Conservation (phyloP, 2,797 vertebrate species). For the Muscicapa comitata region DNA sequence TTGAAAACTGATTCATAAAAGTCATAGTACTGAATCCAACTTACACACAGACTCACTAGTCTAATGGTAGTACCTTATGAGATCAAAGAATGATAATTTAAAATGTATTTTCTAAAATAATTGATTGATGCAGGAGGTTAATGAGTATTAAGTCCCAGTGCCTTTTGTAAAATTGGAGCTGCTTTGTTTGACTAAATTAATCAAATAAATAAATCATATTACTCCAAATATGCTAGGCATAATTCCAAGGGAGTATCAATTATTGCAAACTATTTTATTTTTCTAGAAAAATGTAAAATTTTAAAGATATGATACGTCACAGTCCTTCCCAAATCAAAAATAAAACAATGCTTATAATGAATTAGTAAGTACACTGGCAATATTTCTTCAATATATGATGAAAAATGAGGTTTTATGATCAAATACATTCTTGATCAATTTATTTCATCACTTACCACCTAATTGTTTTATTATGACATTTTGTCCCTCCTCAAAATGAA, state of each 20-base stretch:
- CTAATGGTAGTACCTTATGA: background rate
- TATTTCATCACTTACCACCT: background rate
- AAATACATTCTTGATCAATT: slow-evolving; percentile 21
- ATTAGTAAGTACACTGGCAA: background rate
- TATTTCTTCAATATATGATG: background rate
- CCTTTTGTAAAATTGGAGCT: background rate
- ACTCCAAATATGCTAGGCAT: background rate
- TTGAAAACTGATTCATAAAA: background rate
- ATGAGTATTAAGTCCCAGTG: background rate
- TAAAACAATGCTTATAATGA: background rate
- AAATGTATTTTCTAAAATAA: background rate
- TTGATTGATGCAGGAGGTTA: background rate
- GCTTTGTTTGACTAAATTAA: background rate
- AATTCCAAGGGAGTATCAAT: background rate
- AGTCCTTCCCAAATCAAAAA: background rate
- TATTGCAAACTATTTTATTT: background rate
- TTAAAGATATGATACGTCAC: background rate
- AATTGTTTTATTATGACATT: slow-evolving; percentile 21
- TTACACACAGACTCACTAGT: background rate
- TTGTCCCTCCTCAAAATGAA: background rate
- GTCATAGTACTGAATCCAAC: background rate
- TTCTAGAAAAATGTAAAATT: background rate
- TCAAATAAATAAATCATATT: background rate
- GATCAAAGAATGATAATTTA: background rate
- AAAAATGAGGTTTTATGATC: background rate